A percentile compares a stretch with the other conserved stretches of the same genome.
Evolutionary conservation across 2,888 invertebrate species (phyloP).

Genomic region (Amphipoea lucens): DNA sequence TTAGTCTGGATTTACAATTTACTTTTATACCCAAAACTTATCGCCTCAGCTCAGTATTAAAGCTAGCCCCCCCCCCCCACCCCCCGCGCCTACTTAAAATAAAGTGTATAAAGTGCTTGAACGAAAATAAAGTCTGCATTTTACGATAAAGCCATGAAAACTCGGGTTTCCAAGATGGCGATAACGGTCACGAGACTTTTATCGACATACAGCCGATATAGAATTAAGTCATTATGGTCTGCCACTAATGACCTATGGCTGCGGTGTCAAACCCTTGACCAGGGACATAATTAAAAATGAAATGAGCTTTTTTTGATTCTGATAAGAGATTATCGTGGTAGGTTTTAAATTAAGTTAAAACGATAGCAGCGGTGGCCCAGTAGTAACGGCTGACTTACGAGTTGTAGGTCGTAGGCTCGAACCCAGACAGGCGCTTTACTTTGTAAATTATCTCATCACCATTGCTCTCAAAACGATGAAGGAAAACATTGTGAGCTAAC

Average conservation of each 20-base stretch:
- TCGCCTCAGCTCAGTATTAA: slow-evolving; percentile 27
- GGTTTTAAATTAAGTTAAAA: slow-evolving; percentile 8
- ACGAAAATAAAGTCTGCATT: slow-evolving; percentile 53
- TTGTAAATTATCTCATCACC: background rate
- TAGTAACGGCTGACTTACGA: background rate
- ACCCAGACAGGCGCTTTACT: background rate
- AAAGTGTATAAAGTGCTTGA: slow-evolving; percentile 32
- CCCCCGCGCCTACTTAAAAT: slow-evolving; percentile 24
- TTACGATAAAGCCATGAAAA: slow-evolving; percentile 52
- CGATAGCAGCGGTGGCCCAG: background rate
- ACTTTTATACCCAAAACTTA: slow-evolving; percentile 34
- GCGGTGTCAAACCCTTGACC: slow-evolving; percentile 12
- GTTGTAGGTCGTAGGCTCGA: background rate
- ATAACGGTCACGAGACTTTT: slow-evolving; percentile 44
- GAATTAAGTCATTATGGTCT: slow-evolving; percentile 54
- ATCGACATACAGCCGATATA: slow-evolving; percentile 41
- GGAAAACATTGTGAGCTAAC: background rate
- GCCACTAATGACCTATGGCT: slow-evolving; percentile 38
- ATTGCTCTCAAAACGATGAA: background rate
- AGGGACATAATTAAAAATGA: slow-evolving; percentile 39
- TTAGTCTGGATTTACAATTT: slow-evolving; percentile 30
- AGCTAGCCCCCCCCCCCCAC: background rate
- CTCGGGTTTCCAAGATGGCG: slow-evolving; percentile 44
- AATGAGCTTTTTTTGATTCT: slow-evolving; percentile 6
- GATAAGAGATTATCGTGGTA: slow-evolving; percentile 3